Conservation (phyloP, 2,797 vertebrate genomes). For the Pseudochirops corinnae region DNA sequence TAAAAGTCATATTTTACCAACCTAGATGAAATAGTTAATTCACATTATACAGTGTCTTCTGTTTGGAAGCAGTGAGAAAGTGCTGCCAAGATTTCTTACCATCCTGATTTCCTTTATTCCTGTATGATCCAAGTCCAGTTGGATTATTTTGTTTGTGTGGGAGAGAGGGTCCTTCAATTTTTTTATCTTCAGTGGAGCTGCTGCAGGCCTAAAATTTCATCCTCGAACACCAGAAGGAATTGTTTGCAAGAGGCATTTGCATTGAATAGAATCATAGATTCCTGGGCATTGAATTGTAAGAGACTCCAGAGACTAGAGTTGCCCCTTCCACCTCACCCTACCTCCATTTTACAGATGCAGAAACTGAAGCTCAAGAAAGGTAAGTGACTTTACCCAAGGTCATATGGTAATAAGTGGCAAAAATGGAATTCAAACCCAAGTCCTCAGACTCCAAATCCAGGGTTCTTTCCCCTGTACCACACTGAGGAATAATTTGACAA, state of each 20-base stretch:
- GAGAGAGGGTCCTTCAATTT: background rate
- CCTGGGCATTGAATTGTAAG: background rate
- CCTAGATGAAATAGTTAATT: slow-evolving; percentile 11
- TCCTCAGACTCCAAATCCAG: background rate
- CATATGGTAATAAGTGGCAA: background rate
- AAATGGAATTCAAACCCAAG: background rate
- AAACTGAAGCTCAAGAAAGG: background rate
- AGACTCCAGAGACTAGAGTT: background rate
- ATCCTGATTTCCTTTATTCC: background rate
- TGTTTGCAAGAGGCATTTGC: background rate
- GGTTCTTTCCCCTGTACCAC: background rate
- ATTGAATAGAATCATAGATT: background rate
- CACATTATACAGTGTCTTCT: background rate
- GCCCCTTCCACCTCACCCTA: background rate
- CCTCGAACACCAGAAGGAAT: background rate
- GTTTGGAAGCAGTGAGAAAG: background rate
- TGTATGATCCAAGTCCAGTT: background rate
- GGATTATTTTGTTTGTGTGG: background rate
- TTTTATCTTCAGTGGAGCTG: background rate
- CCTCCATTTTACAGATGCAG: background rate
- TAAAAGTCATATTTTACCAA: background rate
- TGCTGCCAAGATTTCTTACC: background rate
- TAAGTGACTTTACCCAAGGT: background rate
- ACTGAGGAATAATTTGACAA: background rate
- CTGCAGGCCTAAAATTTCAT: background rate